These are phyloP conservation scores for Vombatus ursinus DNA, from an alignment of 2,113 vertebrate species.

Conservation along the genomic window DNA sequence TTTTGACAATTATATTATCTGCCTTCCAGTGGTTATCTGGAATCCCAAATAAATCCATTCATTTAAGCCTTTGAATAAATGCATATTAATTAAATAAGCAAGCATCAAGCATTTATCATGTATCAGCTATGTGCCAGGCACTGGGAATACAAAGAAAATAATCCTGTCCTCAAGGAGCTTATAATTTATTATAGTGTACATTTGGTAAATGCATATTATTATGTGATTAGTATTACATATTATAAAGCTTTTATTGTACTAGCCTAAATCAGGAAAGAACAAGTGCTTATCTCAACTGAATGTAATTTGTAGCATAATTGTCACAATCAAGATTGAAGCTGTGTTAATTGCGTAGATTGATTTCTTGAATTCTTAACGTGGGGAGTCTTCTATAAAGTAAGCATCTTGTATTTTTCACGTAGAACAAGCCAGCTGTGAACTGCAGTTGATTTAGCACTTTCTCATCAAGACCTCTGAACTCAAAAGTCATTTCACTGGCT, in stretches of 20 bases:
- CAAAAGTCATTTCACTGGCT: not conserved
- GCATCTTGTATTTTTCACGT: not conserved
- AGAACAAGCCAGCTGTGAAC: not conserved
- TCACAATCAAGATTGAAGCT: not conserved
- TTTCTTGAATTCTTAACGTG: not conserved
- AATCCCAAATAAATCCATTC: not conserved
- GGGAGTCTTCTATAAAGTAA: not conserved
- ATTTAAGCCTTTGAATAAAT: not conserved
- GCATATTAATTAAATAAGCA: not conserved
- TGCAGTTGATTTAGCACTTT: not conserved
- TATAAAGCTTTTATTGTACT: not conserved
- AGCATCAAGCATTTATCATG: not conserved
- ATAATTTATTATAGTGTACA: not conserved
- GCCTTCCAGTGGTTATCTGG: too few relatives aligned
- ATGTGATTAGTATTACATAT: not conserved
- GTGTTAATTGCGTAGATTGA: not conserved
- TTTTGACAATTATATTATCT: too few relatives aligned
- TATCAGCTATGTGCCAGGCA: not conserved
- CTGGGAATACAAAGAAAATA: not conserved
- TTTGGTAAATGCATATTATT: not conserved
- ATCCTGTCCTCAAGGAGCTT: not conserved
- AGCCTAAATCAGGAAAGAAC: not conserved
- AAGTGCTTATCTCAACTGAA: not conserved
- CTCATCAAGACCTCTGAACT: not conserved
- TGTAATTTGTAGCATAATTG: not conserved